Base-by-base conservation (phyloP, 1,140 invertebrate species). In the Globodera rostochiensis region DNA sequence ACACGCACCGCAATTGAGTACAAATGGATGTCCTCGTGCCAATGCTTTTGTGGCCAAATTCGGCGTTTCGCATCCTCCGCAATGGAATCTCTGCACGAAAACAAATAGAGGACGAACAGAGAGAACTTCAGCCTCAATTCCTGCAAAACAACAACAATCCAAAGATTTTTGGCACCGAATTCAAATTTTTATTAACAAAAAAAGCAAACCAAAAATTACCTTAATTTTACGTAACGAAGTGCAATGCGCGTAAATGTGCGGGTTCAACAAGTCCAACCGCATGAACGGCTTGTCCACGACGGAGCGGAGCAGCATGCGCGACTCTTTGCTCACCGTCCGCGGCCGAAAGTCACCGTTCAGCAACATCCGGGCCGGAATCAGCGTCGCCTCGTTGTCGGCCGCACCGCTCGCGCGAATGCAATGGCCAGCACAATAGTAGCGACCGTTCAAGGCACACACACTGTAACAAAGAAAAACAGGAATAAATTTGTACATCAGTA, bases 11-110 rank as follows among this genome's bases (percentile, higher is more conserved):
- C 84, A 13, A 91, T 66, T 60, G 91, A 91, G 83, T 91, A 91
- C 11, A 87, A 46, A 80, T 91, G 88, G 70, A 87, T 86, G 64
- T 88, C 82, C n/a, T 90, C 89, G 85, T 90, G 91, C 15, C 90
- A 80, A 75, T 91, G 91, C 77, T 91, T 90, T 71, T 90, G 87
- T 1, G 90, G 90, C 87, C 88, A 91, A n/a, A 91, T 75, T 15
- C 86, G 88, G 74, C 88, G 86, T 67, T 88, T 84, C 15, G 91
- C 86, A 53, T 91, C 89, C 69, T 91, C 90, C 15, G 90, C 91
- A 71, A 90, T 86, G 9, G 88, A 87, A 73, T 91, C 88, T 73
- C 89, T 90, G 86, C 91, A 91, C 9, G 90, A 89, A 74, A 91
- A 90, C 70, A 91, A 78, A 82, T 91, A 91, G 2, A 90, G 86